Conservation (phyloP, 2,113 vertebrate genomes). For the Saccopteryx bilineata region DNA sequence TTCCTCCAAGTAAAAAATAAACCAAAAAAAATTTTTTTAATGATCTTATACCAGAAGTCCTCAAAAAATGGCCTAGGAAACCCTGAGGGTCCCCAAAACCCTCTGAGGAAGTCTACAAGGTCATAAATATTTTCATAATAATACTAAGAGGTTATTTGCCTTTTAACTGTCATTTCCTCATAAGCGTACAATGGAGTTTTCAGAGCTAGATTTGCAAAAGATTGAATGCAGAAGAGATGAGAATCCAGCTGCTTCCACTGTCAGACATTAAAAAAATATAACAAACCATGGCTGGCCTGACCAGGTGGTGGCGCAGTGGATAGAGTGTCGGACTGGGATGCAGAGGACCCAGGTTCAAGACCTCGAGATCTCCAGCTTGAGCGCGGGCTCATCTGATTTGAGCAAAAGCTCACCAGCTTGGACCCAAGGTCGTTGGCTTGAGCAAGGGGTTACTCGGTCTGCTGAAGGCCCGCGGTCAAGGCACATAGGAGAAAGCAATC, state of each 20-base stretch:
- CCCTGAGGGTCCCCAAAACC: not conserved
- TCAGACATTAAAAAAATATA: not conserved
- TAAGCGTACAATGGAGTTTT: not conserved
- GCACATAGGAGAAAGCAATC: no score
- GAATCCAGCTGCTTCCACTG: not conserved
- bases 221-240: not conserved
- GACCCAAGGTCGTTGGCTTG: no score
- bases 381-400: no score
- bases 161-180: conserved; percentile 28
- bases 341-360: no score
- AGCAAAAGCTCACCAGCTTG: no score
- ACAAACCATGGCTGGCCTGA: no score
- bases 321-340: no score
- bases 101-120: not conserved
- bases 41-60: not conserved
- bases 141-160: not conserved
- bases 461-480: no score
- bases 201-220: not conserved
- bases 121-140: conserved; percentile 5
- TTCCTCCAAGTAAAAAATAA: not conserved
- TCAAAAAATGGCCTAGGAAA: not conserved
- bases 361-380: no score
- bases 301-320: no score
- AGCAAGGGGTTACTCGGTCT: no score
- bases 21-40: not conserved